These are phyloP conservation scores for Gastrophysa polygoni DNA, from an alignment of 2,888 invertebrate genomes.

Conservation along the genomic window DNA sequence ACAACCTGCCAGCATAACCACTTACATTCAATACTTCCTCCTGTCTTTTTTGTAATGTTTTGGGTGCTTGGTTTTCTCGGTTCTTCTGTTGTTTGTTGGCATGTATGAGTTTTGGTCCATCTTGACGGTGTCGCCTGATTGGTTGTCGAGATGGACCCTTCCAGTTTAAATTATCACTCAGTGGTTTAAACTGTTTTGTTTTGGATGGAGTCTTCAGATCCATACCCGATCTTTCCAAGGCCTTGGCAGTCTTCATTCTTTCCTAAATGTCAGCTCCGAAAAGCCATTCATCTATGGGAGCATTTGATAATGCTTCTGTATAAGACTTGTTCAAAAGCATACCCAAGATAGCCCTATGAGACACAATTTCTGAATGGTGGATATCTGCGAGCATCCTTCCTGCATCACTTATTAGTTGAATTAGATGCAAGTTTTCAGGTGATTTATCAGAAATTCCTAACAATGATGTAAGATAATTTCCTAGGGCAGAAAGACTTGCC, in stretches of 20 bases:
- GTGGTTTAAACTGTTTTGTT: background rate
- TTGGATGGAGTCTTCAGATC: background rate
- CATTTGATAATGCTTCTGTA: background rate
- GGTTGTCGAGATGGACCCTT: background rate
- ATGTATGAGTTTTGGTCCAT: background rate
- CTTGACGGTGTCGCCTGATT: background rate
- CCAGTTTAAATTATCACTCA: background rate
- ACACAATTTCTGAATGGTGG: background rate
- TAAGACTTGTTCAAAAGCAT: background rate
- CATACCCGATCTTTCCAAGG: background rate
- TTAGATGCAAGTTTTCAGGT: background rate
- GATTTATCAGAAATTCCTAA: background rate
- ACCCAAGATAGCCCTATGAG: background rate
- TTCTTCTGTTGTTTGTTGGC: background rate
- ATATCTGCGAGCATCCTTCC: background rate
- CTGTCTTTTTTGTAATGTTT: background rate
- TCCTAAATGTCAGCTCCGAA: background rate
- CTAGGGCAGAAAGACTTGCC: background rate
- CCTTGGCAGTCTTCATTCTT: background rate
- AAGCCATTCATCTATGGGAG: background rate
- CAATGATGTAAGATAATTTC: background rate
- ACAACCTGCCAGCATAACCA: background rate
- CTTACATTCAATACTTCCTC: background rate
- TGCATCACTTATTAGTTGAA: background rate
- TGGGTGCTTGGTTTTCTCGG: background rate